Conservation (phyloP, 2,797 vertebrate genomes). For the Graptemys geographica region DNA sequence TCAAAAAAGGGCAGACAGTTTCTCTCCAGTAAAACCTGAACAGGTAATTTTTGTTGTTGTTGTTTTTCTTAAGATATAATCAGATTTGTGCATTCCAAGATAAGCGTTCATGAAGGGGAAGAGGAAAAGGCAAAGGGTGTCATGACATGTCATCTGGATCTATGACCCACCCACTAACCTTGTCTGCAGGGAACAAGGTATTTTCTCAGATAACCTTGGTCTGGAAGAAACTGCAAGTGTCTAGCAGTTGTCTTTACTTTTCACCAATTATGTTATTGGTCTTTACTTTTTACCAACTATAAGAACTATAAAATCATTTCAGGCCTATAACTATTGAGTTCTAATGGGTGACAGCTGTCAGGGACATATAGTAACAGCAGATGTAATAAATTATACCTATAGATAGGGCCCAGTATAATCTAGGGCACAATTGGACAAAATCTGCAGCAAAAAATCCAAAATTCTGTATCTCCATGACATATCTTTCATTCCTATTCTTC, state of each 20-base stretch:
- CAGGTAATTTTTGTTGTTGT: neutral
- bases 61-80: neutral
- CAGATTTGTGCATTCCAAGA: neutral
- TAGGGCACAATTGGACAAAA: neutral
- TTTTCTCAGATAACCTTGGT: accelerated
- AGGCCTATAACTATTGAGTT: neutral
- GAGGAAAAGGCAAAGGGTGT: neutral
- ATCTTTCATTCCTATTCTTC: neutral
- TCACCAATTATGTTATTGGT: neutral
- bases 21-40: neutral
- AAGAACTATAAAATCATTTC: neutral
- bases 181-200: accelerated
- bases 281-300: neutral
- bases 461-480: neutral
- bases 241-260: neutral
- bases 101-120: accelerated
- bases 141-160: accelerated
- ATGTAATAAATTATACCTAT: neutral
- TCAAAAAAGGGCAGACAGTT: neutral
- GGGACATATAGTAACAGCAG: neutral
- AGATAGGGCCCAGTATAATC: neutral
- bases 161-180: accelerated
- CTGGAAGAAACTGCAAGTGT: neutral
- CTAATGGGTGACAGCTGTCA: neutral
- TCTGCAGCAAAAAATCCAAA: neutral